A percentile compares a stretch with the other conserved stretches of the same genome.
Conservation (phyloP, 2,888 invertebrate genomes). For the Euproctis similis region DNA sequence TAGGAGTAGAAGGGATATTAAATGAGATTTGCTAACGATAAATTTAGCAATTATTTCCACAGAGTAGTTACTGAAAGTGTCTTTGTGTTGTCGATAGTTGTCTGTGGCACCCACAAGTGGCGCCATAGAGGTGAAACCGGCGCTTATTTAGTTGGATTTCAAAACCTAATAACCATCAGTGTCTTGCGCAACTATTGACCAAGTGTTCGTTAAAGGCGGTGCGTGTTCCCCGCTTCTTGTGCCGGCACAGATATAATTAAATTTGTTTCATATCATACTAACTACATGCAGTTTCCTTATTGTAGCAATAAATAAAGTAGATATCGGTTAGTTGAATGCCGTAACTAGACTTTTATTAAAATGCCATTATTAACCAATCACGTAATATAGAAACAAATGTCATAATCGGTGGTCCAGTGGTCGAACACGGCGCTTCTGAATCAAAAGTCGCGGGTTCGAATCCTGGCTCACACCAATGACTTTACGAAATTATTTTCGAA, state of each 20-base stretch:
- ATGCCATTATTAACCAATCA: too few species aligned
- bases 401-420: too few species aligned
- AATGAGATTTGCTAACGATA: conserved; percentile 8
- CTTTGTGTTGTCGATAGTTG: conserved; percentile 24
- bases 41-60: conserved; percentile 18
- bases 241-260: conserved; percentile 16
- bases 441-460: too few species aligned
- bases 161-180: conserved; percentile 44
- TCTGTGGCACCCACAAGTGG: conserved; percentile 27
- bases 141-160: conserved; percentile 36
- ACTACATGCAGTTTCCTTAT: not conserved
- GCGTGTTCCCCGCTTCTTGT: conserved; percentile 35
- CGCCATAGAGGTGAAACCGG: conserved; percentile 26
- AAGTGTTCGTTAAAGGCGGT: conserved; percentile 29
- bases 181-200: conserved; percentile 47
- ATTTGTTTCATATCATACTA: conserved; percentile 24
- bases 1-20: too few species aligned
- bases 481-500: too few species aligned
- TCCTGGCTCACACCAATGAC: too few species aligned
- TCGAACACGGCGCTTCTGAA: too few species aligned
- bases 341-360: not conserved
- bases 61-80: conserved; percentile 17
- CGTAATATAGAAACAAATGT: too few species aligned
- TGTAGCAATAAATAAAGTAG: too few species aligned
- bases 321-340: not conserved